Evolutionary conservation across 2,888 invertebrate genomes (phyloP), one percentile per base, ranked within the genome.

Genomic region (Netelia virgata): DNA sequence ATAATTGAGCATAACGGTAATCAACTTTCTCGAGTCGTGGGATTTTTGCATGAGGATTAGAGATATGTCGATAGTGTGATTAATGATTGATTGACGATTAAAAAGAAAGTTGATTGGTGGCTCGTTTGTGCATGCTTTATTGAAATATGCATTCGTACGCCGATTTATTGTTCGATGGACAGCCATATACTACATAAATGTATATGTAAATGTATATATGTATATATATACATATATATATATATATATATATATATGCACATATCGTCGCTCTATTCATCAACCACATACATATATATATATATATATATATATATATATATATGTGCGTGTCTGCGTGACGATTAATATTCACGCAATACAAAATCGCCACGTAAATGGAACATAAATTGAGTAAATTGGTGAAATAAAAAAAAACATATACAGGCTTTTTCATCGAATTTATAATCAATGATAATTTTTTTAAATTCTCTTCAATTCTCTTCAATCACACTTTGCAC

Each of bases 341-440:
- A 66, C 69, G 28, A 57, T 59, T 43, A 72, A 76, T 74, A 36
- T 75, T 55, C 61, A 77, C 59, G 43, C 74, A 74, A 61, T 59
- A 47, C 68, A 50, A 77, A 55, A 11, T 59, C 50, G 59, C 53
- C 43, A 75, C 43, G 20, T 70, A 83, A 63, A 63, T 69, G 53
- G n/a, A 28, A 57, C 41, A 63, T 57, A 69, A 74, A 63, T n/a
- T 23, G 9, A 18, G 43, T 63, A 76, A 63, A 61, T 77, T 28
- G 59, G 9, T n/a, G 0, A 73, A 68, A 18, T 18, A 9, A 79
- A 43, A 20, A 20, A 16, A 59, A 90, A 92, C 92, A 93, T 92
- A 93, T 93, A 93, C 93, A 93, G 92, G 93, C 92, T 93, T 93
- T 89, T n/a, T 69, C 66, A 66, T 14, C 11, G 57, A 72, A 76